phyloP scores from a whole-genome alignment of 2,797 vertebrate species.

The Pygocentrus nattereri region DNA sequence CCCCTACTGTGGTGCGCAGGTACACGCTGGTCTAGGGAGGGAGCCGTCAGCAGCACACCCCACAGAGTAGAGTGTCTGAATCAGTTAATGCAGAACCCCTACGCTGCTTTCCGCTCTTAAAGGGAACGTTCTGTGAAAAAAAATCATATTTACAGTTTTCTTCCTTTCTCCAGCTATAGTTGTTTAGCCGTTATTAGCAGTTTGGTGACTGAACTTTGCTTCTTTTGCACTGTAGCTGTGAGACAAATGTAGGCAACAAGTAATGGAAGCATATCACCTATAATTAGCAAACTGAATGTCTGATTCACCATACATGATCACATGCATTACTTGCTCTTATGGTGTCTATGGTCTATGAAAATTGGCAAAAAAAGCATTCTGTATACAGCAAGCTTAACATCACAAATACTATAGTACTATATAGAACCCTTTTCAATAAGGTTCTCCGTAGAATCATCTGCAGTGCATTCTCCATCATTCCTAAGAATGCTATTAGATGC shows the following conservation, averaged over 20 bases:
- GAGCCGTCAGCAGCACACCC: conserved; percentile 28
- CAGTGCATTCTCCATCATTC: no score
- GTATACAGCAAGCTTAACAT: no score
- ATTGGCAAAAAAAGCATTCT: no score
- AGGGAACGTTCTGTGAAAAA: not conserved
- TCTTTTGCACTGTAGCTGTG: not conserved
- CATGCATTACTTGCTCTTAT: no score
- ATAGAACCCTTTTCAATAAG: no score
- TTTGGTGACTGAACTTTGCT: not conserved
- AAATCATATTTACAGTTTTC: not conserved
- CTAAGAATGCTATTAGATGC: no score
- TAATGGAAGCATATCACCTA: not conserved
- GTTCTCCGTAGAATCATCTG: no score
- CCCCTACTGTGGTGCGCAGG: conserved; percentile 64
- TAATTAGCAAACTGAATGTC: no score
- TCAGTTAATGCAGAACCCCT: conserved; percentile 73
- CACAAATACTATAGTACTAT: no score
- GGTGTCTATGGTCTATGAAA: not conserved
- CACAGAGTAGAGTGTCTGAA: conserved; percentile 75
- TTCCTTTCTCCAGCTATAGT: not conserved
- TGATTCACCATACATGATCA: not conserved
- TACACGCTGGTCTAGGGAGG: conserved; percentile 26
- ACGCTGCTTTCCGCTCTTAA: conserved; percentile 53
- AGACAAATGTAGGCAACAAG: not conserved
- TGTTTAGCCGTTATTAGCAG: not conserved